Evolutionary conservation across 2,113 vertebrate species (phyloP).

Genomic region (Phyllostomus discolor): DNA sequence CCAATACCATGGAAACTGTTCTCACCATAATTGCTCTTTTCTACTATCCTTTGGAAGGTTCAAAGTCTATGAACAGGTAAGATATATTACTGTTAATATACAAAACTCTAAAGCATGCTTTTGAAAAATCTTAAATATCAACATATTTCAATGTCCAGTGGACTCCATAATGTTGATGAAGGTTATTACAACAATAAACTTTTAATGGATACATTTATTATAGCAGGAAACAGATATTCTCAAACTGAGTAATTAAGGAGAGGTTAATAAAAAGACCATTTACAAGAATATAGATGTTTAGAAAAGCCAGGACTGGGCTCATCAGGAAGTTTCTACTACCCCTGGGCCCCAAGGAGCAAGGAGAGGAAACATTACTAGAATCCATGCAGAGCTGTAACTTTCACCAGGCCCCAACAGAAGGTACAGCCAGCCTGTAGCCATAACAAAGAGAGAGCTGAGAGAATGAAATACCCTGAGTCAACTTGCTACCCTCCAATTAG

Average conservation of each 20-base stretch:
- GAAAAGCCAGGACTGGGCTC: background rate
- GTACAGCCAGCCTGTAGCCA: background rate
- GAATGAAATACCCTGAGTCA: background rate
- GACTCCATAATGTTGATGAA: background rate
- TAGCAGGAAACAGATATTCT: background rate
- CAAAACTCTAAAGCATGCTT: background rate
- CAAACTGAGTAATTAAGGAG: background rate
- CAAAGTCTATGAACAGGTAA: conserved; percentile 88
- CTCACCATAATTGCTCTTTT: conserved; percentile 89
- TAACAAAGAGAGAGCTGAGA: background rate
- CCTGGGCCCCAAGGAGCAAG: background rate
- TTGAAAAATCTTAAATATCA: conserved; percentile 5
- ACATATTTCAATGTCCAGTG: background rate
- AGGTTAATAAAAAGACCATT: background rate
- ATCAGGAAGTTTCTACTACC: background rate
- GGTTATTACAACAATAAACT: background rate
- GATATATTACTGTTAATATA: conserved; percentile 1
- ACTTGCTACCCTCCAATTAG: background rate
- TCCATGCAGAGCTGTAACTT: background rate
- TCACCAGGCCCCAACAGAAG: background rate
- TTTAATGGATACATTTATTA: background rate
- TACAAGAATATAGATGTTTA: background rate
- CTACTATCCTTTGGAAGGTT: conserved; percentile 89
- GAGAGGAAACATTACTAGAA: background rate
- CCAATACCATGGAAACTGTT: conserved; percentile 93